Conservation (phyloP, 2,797 vertebrate genomes). For the Pelodytes ibericus region DNA sequence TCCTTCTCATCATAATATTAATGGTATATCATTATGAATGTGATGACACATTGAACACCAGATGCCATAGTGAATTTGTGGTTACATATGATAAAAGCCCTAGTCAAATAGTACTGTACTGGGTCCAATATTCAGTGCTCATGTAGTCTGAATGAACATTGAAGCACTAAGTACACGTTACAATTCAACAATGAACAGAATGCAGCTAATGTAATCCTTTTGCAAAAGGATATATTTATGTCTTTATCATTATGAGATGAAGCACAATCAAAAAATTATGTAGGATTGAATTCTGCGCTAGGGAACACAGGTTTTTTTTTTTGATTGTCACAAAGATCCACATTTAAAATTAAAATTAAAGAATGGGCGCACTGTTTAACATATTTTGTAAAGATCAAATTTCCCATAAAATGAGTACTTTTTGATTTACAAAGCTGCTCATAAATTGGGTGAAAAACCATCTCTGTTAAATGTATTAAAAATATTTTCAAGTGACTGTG, state of each 20-base stretch:
- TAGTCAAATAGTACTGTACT: no score
- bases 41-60: background rate
- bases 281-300: conserved; percentile 1
- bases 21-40: conserved; percentile 5
- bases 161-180: no score
- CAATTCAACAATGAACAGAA: no score
- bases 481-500: conserved; percentile 35
- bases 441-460: conserved; percentile 13
- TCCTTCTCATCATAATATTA: conserved; percentile 4
- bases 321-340: conserved; percentile 28
- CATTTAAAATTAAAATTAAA: conserved; percentile 47
- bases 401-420: conserved; percentile 33
- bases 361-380: conserved; percentile 33
- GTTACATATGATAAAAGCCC: background rate
- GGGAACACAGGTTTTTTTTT: conserved; percentile 10
- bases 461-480: conserved; percentile 20
- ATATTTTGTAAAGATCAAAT: conserved; percentile 51
- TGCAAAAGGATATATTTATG: conserved; percentile 9
- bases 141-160: no score
- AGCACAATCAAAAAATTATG: conserved; percentile 26
- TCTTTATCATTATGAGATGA: conserved; percentile 25
- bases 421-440: conserved; percentile 33
- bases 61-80: background rate
- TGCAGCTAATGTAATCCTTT: background rate
- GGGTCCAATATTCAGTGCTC: no score